Base-by-base conservation (phyloP, 2,797 vertebrate genomes). In the Gymnocypris eckloni region DNA sequence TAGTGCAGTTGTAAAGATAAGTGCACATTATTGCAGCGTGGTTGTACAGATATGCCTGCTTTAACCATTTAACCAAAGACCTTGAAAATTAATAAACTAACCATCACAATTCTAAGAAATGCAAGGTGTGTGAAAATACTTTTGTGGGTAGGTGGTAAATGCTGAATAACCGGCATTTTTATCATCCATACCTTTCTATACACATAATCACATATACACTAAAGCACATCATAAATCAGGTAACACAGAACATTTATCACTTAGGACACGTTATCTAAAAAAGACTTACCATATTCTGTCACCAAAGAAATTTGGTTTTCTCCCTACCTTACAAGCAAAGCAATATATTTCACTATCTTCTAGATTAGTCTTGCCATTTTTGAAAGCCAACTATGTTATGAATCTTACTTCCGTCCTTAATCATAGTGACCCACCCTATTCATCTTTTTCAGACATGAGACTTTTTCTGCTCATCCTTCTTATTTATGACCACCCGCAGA, bases 221-320 rank as follows among this genome's bases (percentile, higher is more conserved):
- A 41, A 22, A 52, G 25, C 50, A 79, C 61, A 79, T 71, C 7
- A 85, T 48, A 73, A 84, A 59, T 67, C n/a, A 83, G 7, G 33
- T 64, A 56, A 84, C 39, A 72, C 22, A 73, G 28, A 45, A 56
- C 39, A 69, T 75, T 61, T 64, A 85, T 48, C 20, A 56, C 25
- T 70, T 4, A 11, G 16, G 39, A 70, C 33, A 69, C 9, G 0
- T 80, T 37, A 50, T 67, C 39, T 56, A 22, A 39, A 79, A 20
- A 71, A 9, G 77, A 89, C 97, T 98, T 98, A 98, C 97, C 97
- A 97, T 97, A 95, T 12, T 81, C 96, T 97, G 89, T 97, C 96
- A 8, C 97, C 73, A 96, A 92, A 85, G 95, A 97, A 28, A 93
- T 96, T 39, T 97, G 97, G 13, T 95, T 90, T 87, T 76, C 93